These are phyloP conservation scores for Gerris lacustris DNA, from an alignment of 2,888 invertebrate species.

Conservation along the genomic window DNA sequence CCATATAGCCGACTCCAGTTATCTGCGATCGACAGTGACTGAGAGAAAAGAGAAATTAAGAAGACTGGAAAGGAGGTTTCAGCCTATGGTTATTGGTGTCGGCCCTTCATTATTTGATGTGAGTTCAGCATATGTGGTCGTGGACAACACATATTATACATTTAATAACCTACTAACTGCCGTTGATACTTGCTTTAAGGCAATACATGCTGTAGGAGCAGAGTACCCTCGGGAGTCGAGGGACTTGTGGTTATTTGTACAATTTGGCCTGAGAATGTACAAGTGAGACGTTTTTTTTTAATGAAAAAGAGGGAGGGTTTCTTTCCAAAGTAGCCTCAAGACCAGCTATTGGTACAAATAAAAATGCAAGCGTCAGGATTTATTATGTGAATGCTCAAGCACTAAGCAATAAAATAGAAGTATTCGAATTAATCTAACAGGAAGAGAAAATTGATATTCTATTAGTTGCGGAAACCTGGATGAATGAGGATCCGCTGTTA, in stretches of 20 bases:
- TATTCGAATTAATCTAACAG: too few species aligned
- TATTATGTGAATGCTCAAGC: too few species aligned
- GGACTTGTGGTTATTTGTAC: constrained; percentile 27
- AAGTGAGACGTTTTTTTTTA: too few species aligned
- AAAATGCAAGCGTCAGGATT: too few species aligned
- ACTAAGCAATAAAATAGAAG: too few species aligned
- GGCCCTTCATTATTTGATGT: not conserved
- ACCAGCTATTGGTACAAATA: too few species aligned
- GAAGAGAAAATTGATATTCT: too few species aligned
- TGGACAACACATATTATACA: constrained; percentile 7
- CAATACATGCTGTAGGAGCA: constrained; percentile 25
- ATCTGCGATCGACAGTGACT: not conserved
- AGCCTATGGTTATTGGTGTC: not conserved
- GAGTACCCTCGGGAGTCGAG: constrained; percentile 23
- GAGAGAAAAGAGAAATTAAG: not conserved
- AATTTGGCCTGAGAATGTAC: too few species aligned
- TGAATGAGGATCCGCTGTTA: too few species aligned
- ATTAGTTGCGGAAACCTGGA: too few species aligned
- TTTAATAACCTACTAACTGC: constrained; percentile 14
- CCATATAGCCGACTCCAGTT: not conserved
- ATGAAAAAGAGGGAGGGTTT: too few species aligned
- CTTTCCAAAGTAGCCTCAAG: too few species aligned
- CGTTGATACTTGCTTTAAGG: constrained; percentile 27
- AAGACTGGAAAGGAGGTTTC: not conserved
- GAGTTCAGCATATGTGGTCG: constrained; percentile 1